These are phyloP conservation scores for Corbicula japonica DNA, from an alignment of 2,888 invertebrate species.

Conservation along the genomic window DNA sequence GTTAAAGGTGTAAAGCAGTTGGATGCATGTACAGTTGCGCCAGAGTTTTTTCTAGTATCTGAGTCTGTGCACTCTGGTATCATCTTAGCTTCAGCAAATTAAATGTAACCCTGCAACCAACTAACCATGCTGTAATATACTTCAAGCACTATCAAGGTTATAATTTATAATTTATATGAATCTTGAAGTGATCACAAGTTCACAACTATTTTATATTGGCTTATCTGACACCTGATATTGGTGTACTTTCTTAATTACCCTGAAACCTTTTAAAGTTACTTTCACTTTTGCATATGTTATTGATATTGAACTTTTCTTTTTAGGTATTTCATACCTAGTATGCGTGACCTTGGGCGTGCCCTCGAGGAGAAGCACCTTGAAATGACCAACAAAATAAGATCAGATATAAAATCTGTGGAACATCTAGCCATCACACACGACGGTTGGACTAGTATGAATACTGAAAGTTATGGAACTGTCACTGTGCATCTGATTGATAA, in stretches of 20 bases:
- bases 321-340: not conserved
- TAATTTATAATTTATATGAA: too few relatives aligned
- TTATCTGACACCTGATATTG: too few relatives aligned
- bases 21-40: conserved; percentile 41
- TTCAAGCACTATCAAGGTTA: not conserved
- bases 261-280: too few relatives aligned
- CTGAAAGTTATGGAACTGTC: conserved; percentile 27
- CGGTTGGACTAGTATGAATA: conserved; percentile 37
- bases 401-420: not conserved
- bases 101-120: too few relatives aligned
- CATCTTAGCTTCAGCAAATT: conserved; percentile 12
- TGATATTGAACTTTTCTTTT: too few relatives aligned
- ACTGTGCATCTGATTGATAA: conserved; percentile 38
- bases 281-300: too few relatives aligned
- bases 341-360: not conserved
- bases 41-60: conserved; percentile 35
- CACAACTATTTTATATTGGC: too few relatives aligned
- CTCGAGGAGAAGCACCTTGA: not conserved
- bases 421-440: conserved; percentile 40
- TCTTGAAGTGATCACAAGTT: too few relatives aligned
- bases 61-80: conserved; percentile 43
- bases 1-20: too few relatives aligned
- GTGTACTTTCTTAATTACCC: too few relatives aligned
- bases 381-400: not conserved
- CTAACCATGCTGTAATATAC: conserved; percentile 4